Percentiles rank a stretch among this genome's conserved stretches.
phyloP scores from a whole-genome alignment of 2,888 invertebrate species.

The Carterocephalus palaemon region DNA sequence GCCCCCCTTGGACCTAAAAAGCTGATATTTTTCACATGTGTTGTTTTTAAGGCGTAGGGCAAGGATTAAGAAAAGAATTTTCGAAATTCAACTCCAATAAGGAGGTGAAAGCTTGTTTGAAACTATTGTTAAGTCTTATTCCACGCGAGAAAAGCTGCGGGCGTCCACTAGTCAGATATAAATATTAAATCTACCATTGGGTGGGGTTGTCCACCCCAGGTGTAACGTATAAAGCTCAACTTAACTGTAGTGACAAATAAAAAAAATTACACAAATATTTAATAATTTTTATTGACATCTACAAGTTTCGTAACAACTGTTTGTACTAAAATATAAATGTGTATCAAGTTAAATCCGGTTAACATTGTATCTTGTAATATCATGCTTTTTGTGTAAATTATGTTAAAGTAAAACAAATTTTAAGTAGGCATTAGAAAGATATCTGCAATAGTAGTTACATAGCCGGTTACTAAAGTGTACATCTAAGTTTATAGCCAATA shows the following conservation, averaged over 20 bases:
- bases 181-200: too few relatives aligned
- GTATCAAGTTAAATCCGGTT: conserved; percentile 71
- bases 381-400: conserved; percentile 55
- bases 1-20: too few relatives aligned
- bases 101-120: too few relatives aligned
- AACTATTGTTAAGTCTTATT: too few relatives aligned
- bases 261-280: conserved; percentile 41
- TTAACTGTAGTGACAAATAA: conserved; percentile 30
- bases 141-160: too few relatives aligned
- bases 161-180: too few relatives aligned
- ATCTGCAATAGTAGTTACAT: conserved; percentile 27
- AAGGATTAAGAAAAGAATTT: too few relatives aligned
- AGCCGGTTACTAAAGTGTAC: conserved; percentile 15
- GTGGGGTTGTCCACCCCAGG: too few relatives aligned
- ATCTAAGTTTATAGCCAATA: conserved; percentile 21
- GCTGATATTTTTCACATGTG: too few relatives aligned
- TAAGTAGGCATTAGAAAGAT: conserved; percentile 33
- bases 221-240: background rate
- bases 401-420: conserved; percentile 63
- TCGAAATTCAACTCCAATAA: too few relatives aligned
- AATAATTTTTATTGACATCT: conserved; percentile 75
- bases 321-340: conserved; percentile 78
- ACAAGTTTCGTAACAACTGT: conserved; percentile 75
- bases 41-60: too few relatives aligned
- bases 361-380: conserved; percentile 58